Base-by-base conservation (phyloP, 1,140 invertebrate genomes). In the Lepidostoma basale region DNA sequence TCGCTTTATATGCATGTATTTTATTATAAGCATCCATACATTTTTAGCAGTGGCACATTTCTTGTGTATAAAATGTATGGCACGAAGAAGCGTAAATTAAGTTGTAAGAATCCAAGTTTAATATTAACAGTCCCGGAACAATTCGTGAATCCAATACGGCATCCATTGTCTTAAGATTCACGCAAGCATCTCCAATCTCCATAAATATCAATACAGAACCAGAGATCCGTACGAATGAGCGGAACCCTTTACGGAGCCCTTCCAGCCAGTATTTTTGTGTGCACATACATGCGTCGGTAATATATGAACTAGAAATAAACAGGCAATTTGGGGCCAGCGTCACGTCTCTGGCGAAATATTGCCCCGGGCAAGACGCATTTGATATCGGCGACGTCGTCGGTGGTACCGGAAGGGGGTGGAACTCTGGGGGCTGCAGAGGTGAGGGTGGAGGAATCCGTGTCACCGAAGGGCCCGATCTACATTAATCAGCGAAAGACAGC, bases 281-380 rank as follows among this genome's bases (percentile, higher is more conserved):
- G 52, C 59, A 71, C 60, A 72, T 42, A 64, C 54, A 62, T 65
- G 66, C 70, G 70, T 73, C 59, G 44, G 60, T 83, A 83, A 83
- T 83, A 83, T 83, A 83, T 83, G 81, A 82, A 82, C 79, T 82
- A 80, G 79, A 80, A 81, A 82, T 82, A 83, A 83, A 83, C 81
- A 83, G 81, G 81, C 81, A 80, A 81, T 82, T 83, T 82, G 79
- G 76, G 77, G 73, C 75, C 76, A 75, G 76, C 76, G 79, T 73
- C 81, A 83, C 81, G 81, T 83, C 73, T 76, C 47, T 49, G 70
- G 71, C 77, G 79, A 80, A 83, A 82, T 80, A 83, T 82, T 79
- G 81, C 77, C 78, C 78, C 77, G 77, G 75, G 76, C 76, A 75
- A 75, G 75, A 74, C 76, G 76, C 76, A 81, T 81, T 81, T 81